phyloP scores from a whole-genome alignment of 2,888 invertebrate genomes.

The Scaptomyza cyrtandrae region DNA sequence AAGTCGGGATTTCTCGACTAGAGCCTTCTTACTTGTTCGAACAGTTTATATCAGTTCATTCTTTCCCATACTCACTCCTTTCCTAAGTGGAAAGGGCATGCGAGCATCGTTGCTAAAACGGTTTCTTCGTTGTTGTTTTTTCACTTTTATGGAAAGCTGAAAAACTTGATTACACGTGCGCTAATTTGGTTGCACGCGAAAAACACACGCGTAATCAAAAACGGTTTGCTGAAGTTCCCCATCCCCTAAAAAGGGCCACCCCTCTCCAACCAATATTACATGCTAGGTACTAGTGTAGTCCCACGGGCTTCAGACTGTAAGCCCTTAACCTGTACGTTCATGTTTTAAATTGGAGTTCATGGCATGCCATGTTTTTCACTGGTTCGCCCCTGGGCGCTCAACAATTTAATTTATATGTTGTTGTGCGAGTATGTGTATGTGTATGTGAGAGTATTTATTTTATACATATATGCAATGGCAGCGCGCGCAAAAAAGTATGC shows the following conservation, averaged over 20 bases:
- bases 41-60: slow-evolving; percentile 22
- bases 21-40: no score
- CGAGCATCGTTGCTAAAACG: slow-evolving; percentile 43
- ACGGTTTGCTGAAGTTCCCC: slow-evolving; percentile 65
- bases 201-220: slow-evolving; percentile 77
- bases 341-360: slow-evolving; percentile 72
- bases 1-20: no score
- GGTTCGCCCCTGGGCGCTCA: slow-evolving; percentile 60
- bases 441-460: slow-evolving; percentile 36
- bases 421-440: slow-evolving; percentile 8
- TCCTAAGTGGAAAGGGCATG: slow-evolving; percentile 10
- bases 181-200: slow-evolving; percentile 77
- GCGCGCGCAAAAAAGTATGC: slow-evolving; percentile 73
- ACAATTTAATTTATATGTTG: slow-evolving; percentile 72
- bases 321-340: slow-evolving; percentile 63
- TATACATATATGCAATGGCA: slow-evolving; percentile 53
- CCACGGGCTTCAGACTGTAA: slow-evolving; percentile 23
- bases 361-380: slow-evolving; percentile 60
- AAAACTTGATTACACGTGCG: slow-evolving; percentile 76
- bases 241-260: slow-evolving; percentile 7
- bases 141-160: slow-evolving; percentile 41
- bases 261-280: neutral
- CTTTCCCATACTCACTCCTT: neutral
- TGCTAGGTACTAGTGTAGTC: slow-evolving; percentile 1
- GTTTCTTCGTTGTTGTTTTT: slow-evolving; percentile 26